Base-by-base conservation (phyloP, 1,140 invertebrate species). In the Doryteuthis pealeii region DNA sequence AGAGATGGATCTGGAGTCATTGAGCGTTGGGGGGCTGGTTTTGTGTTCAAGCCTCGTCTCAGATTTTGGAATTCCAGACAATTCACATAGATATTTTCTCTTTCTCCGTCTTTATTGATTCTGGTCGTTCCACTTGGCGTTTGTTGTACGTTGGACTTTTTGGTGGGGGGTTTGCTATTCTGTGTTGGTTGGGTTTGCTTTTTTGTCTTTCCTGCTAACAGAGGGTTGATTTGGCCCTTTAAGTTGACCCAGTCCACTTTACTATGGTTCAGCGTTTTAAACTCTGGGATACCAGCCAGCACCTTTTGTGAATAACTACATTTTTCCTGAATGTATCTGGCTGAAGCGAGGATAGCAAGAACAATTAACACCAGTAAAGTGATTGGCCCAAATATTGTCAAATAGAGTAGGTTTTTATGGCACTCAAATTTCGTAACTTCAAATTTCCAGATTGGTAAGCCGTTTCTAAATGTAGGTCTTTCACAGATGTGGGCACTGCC, bases 381-480 rank as follows among this genome's bases (percentile, higher is more conserved):
- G 0, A 80, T 58, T 22, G 77, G 77, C 14, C 78, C 77, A 68
- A 82, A 79, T 18, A 83, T 73, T 14, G 77, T 76, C 14, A 80
- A 58, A 43, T 76, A 78, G 1, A 82, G 49, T 14, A 77, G 66
- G 18, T 70, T 70, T 54, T 22, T 62, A 28, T 62, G 30, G 40
- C 70, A 71, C 31, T 71, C 70, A 74, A 78, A 76, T 33, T 71
- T 45, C 22, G 45, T 74, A 8, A 79, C 65, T 30, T 71, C n/a
- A 72, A 72, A 82, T 14, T 76, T 43, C 0, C 32, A 54, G 2
- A 82, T 71, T 58, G 62, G 35, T 22, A 35, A 68, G 35, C 78
- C 78, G 22, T 69, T 58, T 40, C 82, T 74, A 31, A 69, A 65
- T 12, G 35, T 0, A 6, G 81, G 79, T 1, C 74, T 66, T 54